Evolutionary conservation across 2,797 vertebrate genomes (phyloP), one percentile per base, ranked within the genome.

Genomic region (Champsocephalus gunnari): DNA sequence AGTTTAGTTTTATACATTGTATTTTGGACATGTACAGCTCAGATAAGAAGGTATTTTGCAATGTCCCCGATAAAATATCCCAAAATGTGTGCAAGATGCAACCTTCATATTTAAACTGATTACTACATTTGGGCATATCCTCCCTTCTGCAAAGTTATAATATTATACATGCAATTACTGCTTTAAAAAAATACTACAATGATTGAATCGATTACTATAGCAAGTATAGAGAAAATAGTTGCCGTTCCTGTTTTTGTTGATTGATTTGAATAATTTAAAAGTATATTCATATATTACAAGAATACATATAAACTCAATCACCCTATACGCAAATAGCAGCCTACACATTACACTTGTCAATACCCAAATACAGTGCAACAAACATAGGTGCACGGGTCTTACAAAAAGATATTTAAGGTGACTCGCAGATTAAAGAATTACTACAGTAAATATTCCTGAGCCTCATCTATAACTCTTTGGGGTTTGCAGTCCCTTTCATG

Each of bases 401-500:
- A 1, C 8, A 34, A 72, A 66, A 12, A 17, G 48, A 38, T 53
- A 56, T 8, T 8, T 60, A 2, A 17, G 10, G 54, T 57, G 21
- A 67, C n/a, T 53, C 41, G 49, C 19, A 28, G 32, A 81, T 19
- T 49, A n/a, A 66, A 32, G 48, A 38, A 32, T 16, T 32, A 66
- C 16, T 14, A 65, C 19, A 68, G 47, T 16, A 73, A 32, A 79
- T 43, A 58, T 51, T 55, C 66, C 54, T 0, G 32, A 63, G 51
- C 19, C 50, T 79, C 47, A 63, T 71, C 38, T 61, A 4, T 34
- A 55, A 28, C 61, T 75, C 74, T 72, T 41, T 51, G 10, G 44
- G 45, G 57, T 66, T 32, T 9, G 34, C 58, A 55, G 66, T 76
- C 24, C 48, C 51, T 77, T 73, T 73, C 71, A 74, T 80, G 47